Conservation (phyloP, 2,888 invertebrate species). For the Diogma glabrata region DNA sequence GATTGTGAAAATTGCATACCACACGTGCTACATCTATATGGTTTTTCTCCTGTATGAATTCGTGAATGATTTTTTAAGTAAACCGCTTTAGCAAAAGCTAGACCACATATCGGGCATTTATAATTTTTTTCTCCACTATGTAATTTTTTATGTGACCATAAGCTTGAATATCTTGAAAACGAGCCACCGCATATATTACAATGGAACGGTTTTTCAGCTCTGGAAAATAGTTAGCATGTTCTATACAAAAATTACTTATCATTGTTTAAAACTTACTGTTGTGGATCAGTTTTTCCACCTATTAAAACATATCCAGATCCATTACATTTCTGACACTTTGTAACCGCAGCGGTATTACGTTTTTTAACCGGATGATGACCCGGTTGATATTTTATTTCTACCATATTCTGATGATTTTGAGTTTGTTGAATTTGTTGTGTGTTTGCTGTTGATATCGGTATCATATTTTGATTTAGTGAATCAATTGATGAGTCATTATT, state of each 20-base stretch:
- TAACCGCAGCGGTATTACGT: slow-evolving; percentile 68
- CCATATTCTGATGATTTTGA: slow-evolving; percentile 25
- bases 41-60: slow-evolving; percentile 76
- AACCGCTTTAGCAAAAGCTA: slow-evolving; percentile 83
- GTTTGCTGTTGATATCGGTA: slow-evolving; percentile 33
- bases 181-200: slow-evolving; percentile 79
- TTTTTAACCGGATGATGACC: slow-evolving; percentile 71
- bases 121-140: slow-evolving; percentile 75
- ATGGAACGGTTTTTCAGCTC: slow-evolving; percentile 70
- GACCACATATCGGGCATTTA: slow-evolving; percentile 77
- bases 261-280: slow-evolving; percentile 17
- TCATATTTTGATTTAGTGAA: slow-evolving; percentile 38
- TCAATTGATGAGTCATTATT: slow-evolving; percentile 28
- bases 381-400: slow-evolving; percentile 22
- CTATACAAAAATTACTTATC: no score
- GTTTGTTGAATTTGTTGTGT: slow-evolving; percentile 16
- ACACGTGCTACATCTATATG: slow-evolving; percentile 76
- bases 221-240: slow-evolving; percentile 24
- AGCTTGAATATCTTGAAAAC: slow-evolving; percentile 71
- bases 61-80: slow-evolving; percentile 80
- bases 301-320: slow-evolving; percentile 67
- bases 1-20: slow-evolving; percentile 87
- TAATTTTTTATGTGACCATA: slow-evolving; percentile 81
- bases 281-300: slow-evolving; percentile 21
- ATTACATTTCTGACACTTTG: slow-evolving; percentile 82